phyloP scores from a whole-genome alignment of 2,888 invertebrate genomes.

The Drosophila testacea region DNA sequence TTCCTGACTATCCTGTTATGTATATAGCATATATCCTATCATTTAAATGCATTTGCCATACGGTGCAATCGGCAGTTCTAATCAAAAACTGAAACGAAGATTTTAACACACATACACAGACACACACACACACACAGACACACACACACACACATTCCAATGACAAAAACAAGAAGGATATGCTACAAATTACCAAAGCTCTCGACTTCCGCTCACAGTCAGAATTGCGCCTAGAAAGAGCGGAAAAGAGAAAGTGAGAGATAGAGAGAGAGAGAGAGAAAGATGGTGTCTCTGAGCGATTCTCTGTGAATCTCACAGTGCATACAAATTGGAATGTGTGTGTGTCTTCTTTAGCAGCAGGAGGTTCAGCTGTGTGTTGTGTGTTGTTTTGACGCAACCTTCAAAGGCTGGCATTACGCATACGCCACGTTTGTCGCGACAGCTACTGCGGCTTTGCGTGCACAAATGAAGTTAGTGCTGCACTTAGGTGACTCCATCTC shows the following conservation, averaged over 20 bases:
- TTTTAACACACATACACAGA: background rate
- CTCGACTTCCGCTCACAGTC: slow-evolving; percentile 71
- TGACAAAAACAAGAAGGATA: slow-evolving; percentile 31
- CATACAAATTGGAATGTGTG: slow-evolving; percentile 45
- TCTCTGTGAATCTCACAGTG: slow-evolving; percentile 20
- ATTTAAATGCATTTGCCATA: slow-evolving; percentile 19
- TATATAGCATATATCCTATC: slow-evolving; percentile 27
- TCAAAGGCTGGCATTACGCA: slow-evolving; percentile 60
- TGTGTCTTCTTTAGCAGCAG: background rate
- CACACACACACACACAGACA: slow-evolving; percentile 4
- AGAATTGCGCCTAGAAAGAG: background rate
- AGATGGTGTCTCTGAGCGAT: slow-evolving; percentile 5
- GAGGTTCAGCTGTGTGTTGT: slow-evolving; percentile 3
- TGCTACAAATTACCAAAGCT: slow-evolving; percentile 77
- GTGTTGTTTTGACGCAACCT: slow-evolving; percentile 40
- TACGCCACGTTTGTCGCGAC: slow-evolving; percentile 58
- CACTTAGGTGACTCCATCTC: slow-evolving; percentile 55
- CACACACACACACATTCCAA: slow-evolving; percentile 3
- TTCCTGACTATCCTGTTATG: background rate
- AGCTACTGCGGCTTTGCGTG: slow-evolving; percentile 62
- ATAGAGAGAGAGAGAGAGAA: too few relatives aligned
- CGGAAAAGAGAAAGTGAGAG: background rate
- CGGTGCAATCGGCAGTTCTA: slow-evolving; percentile 4
- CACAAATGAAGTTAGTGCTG: slow-evolving; percentile 73
- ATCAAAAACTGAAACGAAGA: slow-evolving; percentile 23